A percentile compares a stretch with the other conserved stretches of the same genome.
Conservation (phyloP, 2,888 invertebrate species). For the Eupithecia exiguata region DNA sequence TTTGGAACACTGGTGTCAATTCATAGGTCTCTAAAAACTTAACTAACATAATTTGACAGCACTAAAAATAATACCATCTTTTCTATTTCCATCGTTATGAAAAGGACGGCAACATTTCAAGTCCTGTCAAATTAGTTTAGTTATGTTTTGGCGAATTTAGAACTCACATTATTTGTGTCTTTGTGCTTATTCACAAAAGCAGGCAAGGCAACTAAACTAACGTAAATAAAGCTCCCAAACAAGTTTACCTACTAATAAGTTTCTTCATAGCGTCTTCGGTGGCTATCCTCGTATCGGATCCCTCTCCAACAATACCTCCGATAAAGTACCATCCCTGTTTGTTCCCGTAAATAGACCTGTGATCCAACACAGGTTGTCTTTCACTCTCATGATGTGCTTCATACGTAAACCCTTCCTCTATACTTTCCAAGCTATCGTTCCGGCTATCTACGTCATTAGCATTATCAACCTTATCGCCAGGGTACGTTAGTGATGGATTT, state of each 20-base stretch:
- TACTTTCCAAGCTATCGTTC: constrained; percentile 61
- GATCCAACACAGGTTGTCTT: constrained; percentile 84
- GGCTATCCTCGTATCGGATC: constrained; percentile 85
- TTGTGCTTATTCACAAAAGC: constrained; percentile 19
- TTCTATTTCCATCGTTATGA: no score
- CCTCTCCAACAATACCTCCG: constrained; percentile 90
- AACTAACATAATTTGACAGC: no score
- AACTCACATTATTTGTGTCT: not conserved
- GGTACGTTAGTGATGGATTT: constrained; percentile 72
- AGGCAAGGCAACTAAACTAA: constrained; percentile 45
- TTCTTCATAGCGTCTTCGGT: constrained; percentile 89
- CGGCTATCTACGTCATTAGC: constrained; percentile 58
- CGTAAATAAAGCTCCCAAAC: constrained; percentile 63
- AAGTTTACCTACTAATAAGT: constrained; percentile 91
- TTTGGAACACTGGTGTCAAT: not conserved
- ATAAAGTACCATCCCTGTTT: constrained; percentile 93
- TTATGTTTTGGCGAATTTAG: no score
- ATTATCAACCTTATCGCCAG: constrained; percentile 61
- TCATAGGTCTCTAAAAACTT: no score
- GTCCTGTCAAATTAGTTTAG: no score
- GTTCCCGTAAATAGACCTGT: constrained; percentile 86
- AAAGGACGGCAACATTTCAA: no score
- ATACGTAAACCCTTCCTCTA: constrained; percentile 71
- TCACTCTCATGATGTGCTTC: constrained; percentile 80
- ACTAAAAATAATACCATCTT: no score